Evolutionary conservation across 2,797 vertebrate species (phyloP).

Genomic region (Halcyon chelicuti): DNA sequence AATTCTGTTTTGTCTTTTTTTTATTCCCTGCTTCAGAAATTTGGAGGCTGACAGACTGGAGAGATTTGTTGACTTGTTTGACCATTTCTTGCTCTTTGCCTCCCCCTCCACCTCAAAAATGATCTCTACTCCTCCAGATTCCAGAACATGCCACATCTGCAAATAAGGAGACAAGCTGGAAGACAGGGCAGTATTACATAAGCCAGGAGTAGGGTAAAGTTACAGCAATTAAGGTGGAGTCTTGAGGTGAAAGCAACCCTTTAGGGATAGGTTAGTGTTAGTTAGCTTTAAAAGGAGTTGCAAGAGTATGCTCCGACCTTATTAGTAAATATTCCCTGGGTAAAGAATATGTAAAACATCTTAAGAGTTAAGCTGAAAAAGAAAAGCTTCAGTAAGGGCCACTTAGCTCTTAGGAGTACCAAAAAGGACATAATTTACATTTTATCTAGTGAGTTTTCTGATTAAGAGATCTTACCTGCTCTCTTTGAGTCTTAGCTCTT

Average conservation of each 20-base stretch:
- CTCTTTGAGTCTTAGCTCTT: neutral
- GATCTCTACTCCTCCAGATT: neutral
- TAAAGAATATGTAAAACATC: neutral
- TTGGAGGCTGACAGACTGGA: neutral
- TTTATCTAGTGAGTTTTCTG: neutral
- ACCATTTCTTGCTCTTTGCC: neutral
- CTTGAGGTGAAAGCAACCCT: neutral
- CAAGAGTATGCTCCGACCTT: neutral
- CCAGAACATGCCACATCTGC: neutral
- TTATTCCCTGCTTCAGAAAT: neutral
- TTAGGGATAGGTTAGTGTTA: neutral
- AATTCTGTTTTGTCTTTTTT: neutral
- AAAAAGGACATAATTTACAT: neutral
- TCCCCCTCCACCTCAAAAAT: rapidly evolving
- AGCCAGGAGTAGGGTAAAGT: neutral
- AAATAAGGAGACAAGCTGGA: neutral
- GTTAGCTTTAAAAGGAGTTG: slow-evolving; percentile 34
- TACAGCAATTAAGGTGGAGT: slow-evolving; percentile 16
- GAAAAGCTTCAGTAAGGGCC: neutral
- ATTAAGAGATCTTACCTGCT: neutral
- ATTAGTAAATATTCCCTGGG: neutral
- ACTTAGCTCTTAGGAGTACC: neutral
- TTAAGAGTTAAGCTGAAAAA: slow-evolving; percentile 18
- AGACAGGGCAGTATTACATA: neutral
- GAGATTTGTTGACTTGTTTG: neutral